A percentile compares a stretch with the other conserved stretches of the same genome.
Conservation (phyloP, 1,140 invertebrate genomes). For the Anagrus nilaparvatae region DNA sequence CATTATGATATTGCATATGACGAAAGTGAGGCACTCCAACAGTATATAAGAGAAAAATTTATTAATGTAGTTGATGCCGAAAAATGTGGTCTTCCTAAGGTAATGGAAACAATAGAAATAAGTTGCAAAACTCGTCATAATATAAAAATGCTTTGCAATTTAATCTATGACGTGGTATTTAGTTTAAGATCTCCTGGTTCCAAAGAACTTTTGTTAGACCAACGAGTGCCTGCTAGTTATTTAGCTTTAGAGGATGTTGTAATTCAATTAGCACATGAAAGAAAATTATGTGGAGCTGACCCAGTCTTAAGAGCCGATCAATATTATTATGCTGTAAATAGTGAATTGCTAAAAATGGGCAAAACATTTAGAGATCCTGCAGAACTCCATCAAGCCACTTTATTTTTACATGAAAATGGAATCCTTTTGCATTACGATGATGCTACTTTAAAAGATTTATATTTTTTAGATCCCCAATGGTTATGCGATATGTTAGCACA, state of each 20-base stretch:
- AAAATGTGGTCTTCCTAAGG: conserved; percentile 87
- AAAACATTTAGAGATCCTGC: conserved; percentile 72
- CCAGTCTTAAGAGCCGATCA: conserved; percentile 83
- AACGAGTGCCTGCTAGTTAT: conserved; percentile 93
- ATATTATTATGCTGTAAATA: conserved; percentile 63
- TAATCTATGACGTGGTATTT: conserved; percentile 91
- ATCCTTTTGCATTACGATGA: conserved; percentile 97
- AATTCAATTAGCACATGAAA: conserved; percentile 58
- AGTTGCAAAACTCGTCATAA: conserved; percentile 84
- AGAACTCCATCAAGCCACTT: conserved; percentile 89
- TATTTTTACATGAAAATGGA: conserved; percentile 97
- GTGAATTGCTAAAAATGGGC: conserved; percentile 57
- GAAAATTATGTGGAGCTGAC: conserved; percentile 55
- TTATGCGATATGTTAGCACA: conserved; percentile 94
- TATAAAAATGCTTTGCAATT: conserved; percentile 80
- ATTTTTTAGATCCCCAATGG: conserved; percentile 97
- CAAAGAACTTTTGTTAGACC: conserved; percentile 83
- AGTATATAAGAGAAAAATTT: conserved; percentile 79
- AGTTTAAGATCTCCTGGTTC: conserved; percentile 81
- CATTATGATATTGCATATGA: conserved; percentile 85
- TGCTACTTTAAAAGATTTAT: conserved; percentile 85
- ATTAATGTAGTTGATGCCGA: conserved; percentile 91
- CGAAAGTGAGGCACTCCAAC: conserved; percentile 72
- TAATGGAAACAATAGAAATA: conserved; percentile 89
- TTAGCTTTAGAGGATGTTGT: conserved; percentile 89